Percentiles rank a stretch among this genome's conserved stretches.
Evolutionary conservation across 2,888 invertebrate species (phyloP).

Genomic region (Frankliniella fusca): DNA sequence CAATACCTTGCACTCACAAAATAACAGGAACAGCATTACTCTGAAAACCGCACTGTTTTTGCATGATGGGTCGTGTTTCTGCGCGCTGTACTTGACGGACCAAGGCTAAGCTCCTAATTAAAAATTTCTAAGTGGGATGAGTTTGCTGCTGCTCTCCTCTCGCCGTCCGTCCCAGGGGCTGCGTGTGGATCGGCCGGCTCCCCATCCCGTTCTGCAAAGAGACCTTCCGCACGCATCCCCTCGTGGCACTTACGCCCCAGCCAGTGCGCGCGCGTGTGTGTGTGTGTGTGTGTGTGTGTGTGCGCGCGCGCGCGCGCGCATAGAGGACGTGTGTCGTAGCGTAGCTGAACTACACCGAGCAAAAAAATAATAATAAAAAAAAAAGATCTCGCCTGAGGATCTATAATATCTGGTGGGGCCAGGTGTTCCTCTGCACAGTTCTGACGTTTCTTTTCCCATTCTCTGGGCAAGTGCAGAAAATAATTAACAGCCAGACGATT

Average conservation of each 20-base stretch:
- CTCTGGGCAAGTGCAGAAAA: too few species aligned
- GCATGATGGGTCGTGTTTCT: neutral
- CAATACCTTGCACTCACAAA: neutral
- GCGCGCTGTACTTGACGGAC: neutral
- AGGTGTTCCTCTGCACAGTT: too few species aligned
- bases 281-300: slow-evolving; percentile 3
- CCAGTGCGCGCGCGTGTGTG: neutral
- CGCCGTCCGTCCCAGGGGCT: too few species aligned
- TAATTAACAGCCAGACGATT: too few species aligned
- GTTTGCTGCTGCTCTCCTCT: neutral
- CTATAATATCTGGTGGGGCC: too few species aligned
- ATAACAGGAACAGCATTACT: neutral
- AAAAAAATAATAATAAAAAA: neutral
- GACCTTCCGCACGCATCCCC: too few species aligned
- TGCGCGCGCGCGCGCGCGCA: neutral
- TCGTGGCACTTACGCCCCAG: too few species aligned
- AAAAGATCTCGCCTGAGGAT: neutral
- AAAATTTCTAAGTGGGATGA: neutral
- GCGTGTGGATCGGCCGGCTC: too few species aligned
- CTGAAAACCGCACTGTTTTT: neutral
- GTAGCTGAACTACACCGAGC: neutral
- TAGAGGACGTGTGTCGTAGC: too few species aligned
- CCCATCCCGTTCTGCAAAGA: neutral
- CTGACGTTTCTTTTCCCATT: too few species aligned
- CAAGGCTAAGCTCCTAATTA: slow-evolving; percentile 1